Conservation (phyloP, 1,140 invertebrate genomes). For the Dendroctonus valens region DNA sequence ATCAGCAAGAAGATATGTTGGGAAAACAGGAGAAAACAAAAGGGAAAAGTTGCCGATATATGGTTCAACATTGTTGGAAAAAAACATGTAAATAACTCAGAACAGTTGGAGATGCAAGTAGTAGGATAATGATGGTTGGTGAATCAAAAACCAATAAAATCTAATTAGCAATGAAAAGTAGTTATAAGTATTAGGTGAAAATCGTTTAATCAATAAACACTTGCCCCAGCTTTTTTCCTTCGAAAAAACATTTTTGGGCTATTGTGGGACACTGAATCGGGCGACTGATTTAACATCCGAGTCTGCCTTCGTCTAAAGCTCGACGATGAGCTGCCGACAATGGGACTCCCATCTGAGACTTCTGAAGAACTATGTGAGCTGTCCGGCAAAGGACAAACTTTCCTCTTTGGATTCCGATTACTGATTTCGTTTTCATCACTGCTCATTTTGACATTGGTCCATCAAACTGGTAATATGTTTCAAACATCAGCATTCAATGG, state of each 20-base stretch:
- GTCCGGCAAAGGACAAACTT: conserved; percentile 26
- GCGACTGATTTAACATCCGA: conserved; percentile 12
- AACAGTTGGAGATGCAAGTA: too few relatives aligned
- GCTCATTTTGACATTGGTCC: too few relatives aligned
- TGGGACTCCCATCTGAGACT: conserved; percentile 43
- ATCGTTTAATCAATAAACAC: conserved; percentile 31
- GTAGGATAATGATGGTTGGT: too few relatives aligned
- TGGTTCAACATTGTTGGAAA: too few relatives aligned
- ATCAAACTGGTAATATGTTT: too few relatives aligned
- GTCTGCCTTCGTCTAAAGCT: conserved; percentile 3
- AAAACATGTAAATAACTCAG: too few relatives aligned
- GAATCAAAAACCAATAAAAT: too few relatives aligned
- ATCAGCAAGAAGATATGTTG: too few relatives aligned
- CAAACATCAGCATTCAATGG: too few relatives aligned
- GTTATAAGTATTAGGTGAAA: neutral
- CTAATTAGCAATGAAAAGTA: too few relatives aligned
- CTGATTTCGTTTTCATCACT: conserved; percentile 38
- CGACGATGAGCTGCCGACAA: conserved; percentile 38
- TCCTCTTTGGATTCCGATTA: conserved; percentile 36
- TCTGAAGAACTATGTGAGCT: conserved; percentile 33
- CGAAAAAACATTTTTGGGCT: conserved; percentile 30
- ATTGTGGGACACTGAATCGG: conserved; percentile 39
- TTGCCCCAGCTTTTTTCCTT: conserved; percentile 41
- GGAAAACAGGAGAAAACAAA: too few relatives aligned
- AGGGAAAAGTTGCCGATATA: too few relatives aligned